Conservation (phyloP, 2,797 vertebrate species). For the Aythya fuligula region DNA sequence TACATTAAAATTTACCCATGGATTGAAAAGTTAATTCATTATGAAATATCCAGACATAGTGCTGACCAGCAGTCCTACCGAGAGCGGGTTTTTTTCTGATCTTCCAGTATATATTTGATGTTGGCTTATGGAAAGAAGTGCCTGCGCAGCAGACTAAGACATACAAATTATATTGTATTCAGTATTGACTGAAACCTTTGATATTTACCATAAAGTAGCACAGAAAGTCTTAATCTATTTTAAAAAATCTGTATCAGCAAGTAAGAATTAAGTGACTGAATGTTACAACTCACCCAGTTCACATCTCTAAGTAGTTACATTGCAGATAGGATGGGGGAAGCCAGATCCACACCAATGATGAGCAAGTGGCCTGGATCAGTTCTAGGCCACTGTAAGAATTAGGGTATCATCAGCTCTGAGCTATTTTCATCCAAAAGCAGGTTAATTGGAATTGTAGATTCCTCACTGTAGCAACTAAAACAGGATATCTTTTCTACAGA, state of each 20-base stretch:
- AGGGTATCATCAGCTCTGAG: background rate
- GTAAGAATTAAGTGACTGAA: background rate
- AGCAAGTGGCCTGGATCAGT: background rate
- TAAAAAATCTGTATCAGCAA: background rate
- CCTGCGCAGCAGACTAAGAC: background rate
- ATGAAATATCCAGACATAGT: background rate
- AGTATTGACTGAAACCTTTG: background rate
- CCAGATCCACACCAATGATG: background rate
- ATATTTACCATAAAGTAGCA: background rate
- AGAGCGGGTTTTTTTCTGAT: background rate
- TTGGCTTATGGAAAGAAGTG: background rate
- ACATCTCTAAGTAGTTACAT: background rate
- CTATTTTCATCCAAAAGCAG: background rate
- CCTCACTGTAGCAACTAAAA: background rate
- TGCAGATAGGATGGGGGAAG: background rate
- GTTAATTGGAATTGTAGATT: background rate
- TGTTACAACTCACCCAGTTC: background rate
- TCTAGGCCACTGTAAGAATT: background rate
- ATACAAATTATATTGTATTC: background rate
- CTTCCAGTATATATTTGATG: background rate
- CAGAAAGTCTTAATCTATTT: background rate
- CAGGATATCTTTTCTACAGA: background rate
- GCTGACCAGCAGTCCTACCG: background rate
- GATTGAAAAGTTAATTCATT: background rate
- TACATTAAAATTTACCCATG: background rate